Evolutionary conservation across 92 coral and sea anemone species (phyloP).

Genomic region (Heteractis magnifica): DNA sequence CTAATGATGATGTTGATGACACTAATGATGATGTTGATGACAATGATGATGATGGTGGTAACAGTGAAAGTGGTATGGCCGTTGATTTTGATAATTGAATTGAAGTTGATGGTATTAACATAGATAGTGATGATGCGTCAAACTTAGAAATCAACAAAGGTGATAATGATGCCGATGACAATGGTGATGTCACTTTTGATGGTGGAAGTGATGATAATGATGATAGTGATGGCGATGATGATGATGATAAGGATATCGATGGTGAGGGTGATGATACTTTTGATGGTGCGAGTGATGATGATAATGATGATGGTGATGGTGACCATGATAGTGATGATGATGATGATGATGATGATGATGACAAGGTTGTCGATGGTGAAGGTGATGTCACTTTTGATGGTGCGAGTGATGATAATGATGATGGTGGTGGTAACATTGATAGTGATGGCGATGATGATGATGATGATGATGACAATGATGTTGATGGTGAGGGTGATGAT

Average conservation of each 20-base stretch:
- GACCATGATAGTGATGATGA: neutral
- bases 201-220: neutral
- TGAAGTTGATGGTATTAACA: too few species aligned
- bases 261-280: neutral
- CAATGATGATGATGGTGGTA: neutral
- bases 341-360: conserved; percentile 16
- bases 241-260: neutral
- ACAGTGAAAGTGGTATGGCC: neutral
- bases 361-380: neutral
- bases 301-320: neutral
- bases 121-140: too few species aligned
- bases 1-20: neutral
- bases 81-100: too few species aligned
- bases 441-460: conserved; percentile 12
- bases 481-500: conserved; percentile 1
- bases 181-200: neutral
- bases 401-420: neutral
- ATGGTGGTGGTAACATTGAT: neutral
- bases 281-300: neutral
- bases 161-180: neutral
- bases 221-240: conserved; percentile 5
- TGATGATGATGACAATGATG: neutral
- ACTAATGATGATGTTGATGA: conserved; percentile 11
- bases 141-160: too few species aligned
- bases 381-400: neutral